Evolutionary conservation across 2,888 invertebrate species (phyloP), one percentile per base, ranked within the genome.

Genomic region (Caenorhabditis sp.): DNA sequence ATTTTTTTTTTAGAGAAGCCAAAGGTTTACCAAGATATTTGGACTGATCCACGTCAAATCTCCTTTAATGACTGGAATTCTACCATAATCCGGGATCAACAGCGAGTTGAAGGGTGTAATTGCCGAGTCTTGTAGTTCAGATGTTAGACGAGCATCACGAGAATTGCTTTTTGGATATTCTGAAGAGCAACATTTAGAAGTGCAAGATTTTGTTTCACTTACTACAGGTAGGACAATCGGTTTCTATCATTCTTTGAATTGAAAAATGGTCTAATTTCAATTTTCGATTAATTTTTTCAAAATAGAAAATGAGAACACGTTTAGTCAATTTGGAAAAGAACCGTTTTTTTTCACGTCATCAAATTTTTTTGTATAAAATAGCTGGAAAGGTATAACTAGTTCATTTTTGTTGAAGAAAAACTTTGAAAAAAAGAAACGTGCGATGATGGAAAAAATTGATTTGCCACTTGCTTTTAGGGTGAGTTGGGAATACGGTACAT

Each of bases 171-270:
- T 59, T 56, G 72, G 72, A 52, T 43, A 72, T 58, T 67, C 72
- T 72, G 64, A 31, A 64, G 50, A 23, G 10, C 4, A 31, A 31
- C 31, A 31, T 31, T 31, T 31, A 7, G 31, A 31, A 7, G 4
- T 31, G 4, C 31, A 31, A 10, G 31, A 31, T 17, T 31, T n/a
- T 4, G 12, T 17, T 1, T 3, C 20, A 59, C 72, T 62, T 27
- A 72, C 72, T 59, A 54, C 72, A 72, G 54, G 67, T 72, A 50
- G 72, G 68, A 72, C 72, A 72, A 43, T 65, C 65, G 10, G 68
- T 64, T 62, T 72, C 72, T 54, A 54, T 59, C 72, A 68, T 68
- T 59, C 59, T 20, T 61, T 12, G 50, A 58, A 52, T 21, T 8
- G 21, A 52, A 54, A 20, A 27, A 50, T n/a, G n/a, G n/a, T n/a